A percentile compares a stretch with the other conserved stretches of the same genome.
Conservation (phyloP, 2,797 vertebrate genomes). For the Epinephelus malabaricus region DNA sequence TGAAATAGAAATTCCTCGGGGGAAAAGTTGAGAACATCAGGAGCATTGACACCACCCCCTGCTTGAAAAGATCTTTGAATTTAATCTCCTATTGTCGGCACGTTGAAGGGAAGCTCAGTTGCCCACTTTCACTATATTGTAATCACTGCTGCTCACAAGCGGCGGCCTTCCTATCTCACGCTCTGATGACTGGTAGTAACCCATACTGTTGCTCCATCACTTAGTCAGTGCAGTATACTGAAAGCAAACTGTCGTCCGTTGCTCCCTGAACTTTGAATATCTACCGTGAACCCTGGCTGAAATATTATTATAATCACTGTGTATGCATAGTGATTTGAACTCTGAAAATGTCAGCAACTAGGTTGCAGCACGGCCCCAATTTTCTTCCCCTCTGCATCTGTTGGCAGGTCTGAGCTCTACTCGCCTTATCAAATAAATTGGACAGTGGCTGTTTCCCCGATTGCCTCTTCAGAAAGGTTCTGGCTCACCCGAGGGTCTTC, state of each 20-base stretch:
- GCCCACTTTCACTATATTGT: constrained; percentile 43
- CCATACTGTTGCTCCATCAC: constrained; percentile 37
- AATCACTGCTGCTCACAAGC: constrained; percentile 51
- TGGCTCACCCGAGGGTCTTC: constrained; percentile 81
- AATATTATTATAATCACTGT: constrained; percentile 64
- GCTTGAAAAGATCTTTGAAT: constrained; percentile 65
- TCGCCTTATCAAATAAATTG: constrained; percentile 87
- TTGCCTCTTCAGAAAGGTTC: constrained; percentile 80
- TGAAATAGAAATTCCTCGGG: constrained; percentile 73
- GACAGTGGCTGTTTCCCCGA: constrained; percentile 78
- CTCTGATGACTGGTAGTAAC: constrained; percentile 25
- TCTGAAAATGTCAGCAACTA: constrained; percentile 71
- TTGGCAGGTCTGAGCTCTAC: constrained; percentile 81
- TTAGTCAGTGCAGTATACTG: not conserved
- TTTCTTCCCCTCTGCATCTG: constrained; percentile 69
- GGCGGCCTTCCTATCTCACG: constrained; percentile 32
- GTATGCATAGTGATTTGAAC: constrained; percentile 63
- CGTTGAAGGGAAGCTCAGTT: constrained; percentile 55
- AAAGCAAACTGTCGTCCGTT: constrained; percentile 36
- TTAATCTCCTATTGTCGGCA: constrained; percentile 56
- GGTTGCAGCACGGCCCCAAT: constrained; percentile 62
- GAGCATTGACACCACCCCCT: constrained; percentile 53
- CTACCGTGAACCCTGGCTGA: constrained; percentile 32
- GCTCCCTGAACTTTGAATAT: constrained; percentile 56
- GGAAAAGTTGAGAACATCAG: constrained; percentile 69